Conservation (phyloP, 2,797 vertebrate genomes). For the Nothura maculosa region DNA sequence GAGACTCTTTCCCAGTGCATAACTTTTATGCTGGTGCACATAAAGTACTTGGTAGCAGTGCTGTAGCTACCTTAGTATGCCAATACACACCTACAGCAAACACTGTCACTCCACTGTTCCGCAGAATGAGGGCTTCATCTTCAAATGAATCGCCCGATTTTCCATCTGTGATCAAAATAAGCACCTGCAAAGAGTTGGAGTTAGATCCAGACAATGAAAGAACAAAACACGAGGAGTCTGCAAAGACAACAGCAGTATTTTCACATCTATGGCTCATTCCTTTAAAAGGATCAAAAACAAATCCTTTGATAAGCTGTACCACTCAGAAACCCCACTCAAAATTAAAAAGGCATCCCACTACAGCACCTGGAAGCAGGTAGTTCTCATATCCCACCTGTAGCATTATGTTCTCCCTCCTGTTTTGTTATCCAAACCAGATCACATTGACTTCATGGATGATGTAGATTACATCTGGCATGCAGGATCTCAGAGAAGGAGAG, state of each 20-base stretch:
- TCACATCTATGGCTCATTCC: accelerated
- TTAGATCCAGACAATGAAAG: background rate
- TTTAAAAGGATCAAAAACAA: background rate
- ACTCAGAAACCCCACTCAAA: background rate
- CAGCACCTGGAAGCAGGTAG: background rate
- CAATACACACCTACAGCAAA: conserved; percentile 88
- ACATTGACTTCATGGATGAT: background rate
- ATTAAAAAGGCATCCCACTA: background rate
- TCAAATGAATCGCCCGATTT: conserved; percentile 84
- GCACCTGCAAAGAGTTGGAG: conserved; percentile 76
- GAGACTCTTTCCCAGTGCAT: background rate
- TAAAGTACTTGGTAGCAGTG: accelerated
- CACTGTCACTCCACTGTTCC: conserved; percentile 87
- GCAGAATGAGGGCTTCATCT: conserved; percentile 77
- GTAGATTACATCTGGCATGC: background rate
- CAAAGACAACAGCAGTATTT: accelerated
- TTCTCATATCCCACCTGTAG: background rate
- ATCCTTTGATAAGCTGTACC: background rate
- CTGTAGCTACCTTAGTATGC: accelerated
- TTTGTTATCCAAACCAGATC: background rate
- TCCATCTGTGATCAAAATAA: conserved; percentile 87
- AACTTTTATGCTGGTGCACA: accelerated
- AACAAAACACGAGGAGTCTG: background rate
- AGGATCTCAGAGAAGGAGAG: background rate
- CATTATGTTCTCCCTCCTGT: background rate